Base-by-base conservation (phyloP, 1,140 invertebrate species). In the Drosophila fuyamai region DNA sequence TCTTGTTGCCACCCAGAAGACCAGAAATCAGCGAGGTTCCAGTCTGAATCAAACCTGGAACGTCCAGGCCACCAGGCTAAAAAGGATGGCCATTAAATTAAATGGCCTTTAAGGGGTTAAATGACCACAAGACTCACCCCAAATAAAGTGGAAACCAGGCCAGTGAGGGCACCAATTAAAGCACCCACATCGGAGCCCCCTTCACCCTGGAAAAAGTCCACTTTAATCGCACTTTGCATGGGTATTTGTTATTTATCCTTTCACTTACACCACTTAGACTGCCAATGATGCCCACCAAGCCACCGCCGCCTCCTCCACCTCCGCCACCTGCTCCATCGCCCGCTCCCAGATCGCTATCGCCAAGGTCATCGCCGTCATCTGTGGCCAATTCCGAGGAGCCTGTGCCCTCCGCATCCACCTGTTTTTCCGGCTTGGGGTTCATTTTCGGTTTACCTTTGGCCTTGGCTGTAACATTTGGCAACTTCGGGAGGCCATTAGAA, bases 181-280 rank as follows among this genome's bases (percentile, higher is more conserved):
- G 92, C 91, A 0, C 92, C 91, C 46, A 92, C 79, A 75, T 92
- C 92, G n/a, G 92, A 92, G n/a, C 91, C 91, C 23, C 88, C 91
- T 55, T 92, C 91, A 4, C 91, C 91, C 91, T 92, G 57, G 18
- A 56, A 51, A 6, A 9, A 5, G 13, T 14, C 0, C 4, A 44
- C 18, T 16, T 18, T 2, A 27, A 5, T 1, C 5, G 5, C 4
- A 23, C 18, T 23, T 6, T 47, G 6, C 10, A 12, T 18, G 9
- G 10, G 1, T 1, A 27, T 6, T 13, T 12, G 4, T 5, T 12
- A 47, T 13, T 23, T 48, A 48, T 29, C 0, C 10, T 7, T 1
- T 13, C 48, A 92, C 93, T 93, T 77, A 94, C 94, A 44, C 94
- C 93, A 75, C 93, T 93, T 8, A 93, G 79, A 62, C 90, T 92